Conservation (phyloP, 2,888 invertebrate genomes). For the Tineola bisselliella region DNA sequence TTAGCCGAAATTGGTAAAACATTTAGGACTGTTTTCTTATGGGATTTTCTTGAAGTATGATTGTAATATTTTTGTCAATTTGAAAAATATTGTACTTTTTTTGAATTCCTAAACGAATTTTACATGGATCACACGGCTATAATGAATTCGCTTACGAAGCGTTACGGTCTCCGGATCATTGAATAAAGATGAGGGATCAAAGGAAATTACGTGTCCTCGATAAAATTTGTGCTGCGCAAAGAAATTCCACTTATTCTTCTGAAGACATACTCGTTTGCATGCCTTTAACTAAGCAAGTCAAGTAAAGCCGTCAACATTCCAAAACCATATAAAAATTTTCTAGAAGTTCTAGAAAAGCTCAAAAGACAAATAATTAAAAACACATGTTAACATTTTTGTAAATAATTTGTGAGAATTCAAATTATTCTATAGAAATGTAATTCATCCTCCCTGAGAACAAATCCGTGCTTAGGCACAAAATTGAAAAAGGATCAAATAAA, state of each 20-base stretch:
- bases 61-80: neutral
- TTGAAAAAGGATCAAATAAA: conserved; percentile 31
- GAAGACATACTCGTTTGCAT: conserved; percentile 42
- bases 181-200: conserved; percentile 66
- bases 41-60: neutral
- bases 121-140: conserved; percentile 45
- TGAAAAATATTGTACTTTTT: neutral
- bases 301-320: neutral
- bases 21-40: too few relatives aligned
- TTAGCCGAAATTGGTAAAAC: too few relatives aligned
- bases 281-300: conserved; percentile 8
- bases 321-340: neutral
- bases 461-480: conserved; percentile 16
- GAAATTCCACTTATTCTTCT: conserved; percentile 39
- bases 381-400: neutral
- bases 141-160: conserved; percentile 61
- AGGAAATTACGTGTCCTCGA: conserved; percentile 56
- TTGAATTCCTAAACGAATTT: conserved; percentile 11
- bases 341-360: neutral
- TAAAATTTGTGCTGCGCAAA: conserved; percentile 56
- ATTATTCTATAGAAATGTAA: conserved; percentile 4
- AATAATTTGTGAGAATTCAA: neutral
- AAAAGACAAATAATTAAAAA: neutral
- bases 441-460: conserved; percentile 8
- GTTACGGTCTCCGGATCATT: conserved; percentile 58